Evolutionary conservation across 2,113 vertebrate species (phyloP).

Genomic region (Alces alces): DNA sequence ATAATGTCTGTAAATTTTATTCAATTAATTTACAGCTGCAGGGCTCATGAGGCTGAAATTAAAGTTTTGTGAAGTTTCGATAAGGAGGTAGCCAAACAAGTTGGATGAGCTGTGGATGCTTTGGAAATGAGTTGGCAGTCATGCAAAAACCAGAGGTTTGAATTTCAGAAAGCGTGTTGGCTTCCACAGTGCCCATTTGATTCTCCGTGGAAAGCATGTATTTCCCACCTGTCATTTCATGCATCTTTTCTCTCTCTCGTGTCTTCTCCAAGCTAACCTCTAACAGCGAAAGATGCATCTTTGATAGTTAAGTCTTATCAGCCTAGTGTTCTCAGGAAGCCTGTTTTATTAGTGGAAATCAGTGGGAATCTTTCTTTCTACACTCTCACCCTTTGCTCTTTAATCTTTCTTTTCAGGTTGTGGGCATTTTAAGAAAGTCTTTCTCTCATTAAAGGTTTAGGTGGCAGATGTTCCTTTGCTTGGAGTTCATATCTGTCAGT

Average conservation of each 20-base stretch:
- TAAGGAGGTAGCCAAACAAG: constrained; percentile 75
- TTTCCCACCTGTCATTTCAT: not conserved
- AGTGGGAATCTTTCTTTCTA: not conserved
- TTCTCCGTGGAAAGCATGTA: not conserved
- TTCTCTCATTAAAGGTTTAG: not conserved
- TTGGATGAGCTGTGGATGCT: constrained; percentile 68
- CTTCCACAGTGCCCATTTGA: not conserved
- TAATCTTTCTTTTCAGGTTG: not conserved
- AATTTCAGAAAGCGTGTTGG: not conserved
- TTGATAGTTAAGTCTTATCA: not conserved
- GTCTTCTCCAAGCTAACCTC: not conserved
- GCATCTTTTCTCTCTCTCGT: not conserved
- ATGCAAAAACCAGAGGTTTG: constrained; percentile 30
- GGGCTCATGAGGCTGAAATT: constrained; percentile 78
- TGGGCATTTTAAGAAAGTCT: not conserved
- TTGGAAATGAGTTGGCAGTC: constrained; percentile 66
- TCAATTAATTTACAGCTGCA: constrained; percentile 83
- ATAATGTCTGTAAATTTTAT: constrained; percentile 85
- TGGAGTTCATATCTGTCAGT: not conserved
- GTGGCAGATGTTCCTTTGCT: not conserved
- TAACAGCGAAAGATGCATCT: not conserved
- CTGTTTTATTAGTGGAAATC: not conserved
- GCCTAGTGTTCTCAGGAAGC: not conserved
- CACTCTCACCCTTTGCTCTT: not conserved
- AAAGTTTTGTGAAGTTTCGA: constrained; percentile 81